These are phyloP conservation scores for Macrotis lagotis DNA, from an alignment of 2,113 vertebrate genomes.

Conservation along the genomic window DNA sequence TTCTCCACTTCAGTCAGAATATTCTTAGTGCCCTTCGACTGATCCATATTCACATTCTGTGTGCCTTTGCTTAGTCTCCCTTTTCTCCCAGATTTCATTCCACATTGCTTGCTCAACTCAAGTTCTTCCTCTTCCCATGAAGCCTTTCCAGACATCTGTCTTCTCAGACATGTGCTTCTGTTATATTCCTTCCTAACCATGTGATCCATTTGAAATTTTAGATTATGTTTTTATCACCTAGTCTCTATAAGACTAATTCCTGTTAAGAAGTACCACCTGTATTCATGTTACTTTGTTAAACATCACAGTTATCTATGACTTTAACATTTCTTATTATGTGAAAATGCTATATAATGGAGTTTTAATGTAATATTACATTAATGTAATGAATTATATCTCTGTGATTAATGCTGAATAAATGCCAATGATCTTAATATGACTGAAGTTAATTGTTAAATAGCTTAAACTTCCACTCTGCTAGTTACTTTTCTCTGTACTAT, in stretches of 20 bases:
- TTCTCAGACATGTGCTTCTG: not conserved
- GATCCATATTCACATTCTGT: not conserved
- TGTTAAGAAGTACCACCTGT: not conserved
- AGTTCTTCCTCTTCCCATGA: not conserved
- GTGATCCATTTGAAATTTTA: not conserved
- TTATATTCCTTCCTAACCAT: not conserved
- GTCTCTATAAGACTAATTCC: not conserved
- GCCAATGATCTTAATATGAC: slow-evolving; percentile 21
- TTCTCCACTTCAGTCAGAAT: not conserved
- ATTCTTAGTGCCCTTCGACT: not conserved
- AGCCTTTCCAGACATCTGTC: not conserved
- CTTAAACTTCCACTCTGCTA: slow-evolving; percentile 42
- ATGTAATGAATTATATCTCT: not conserved
- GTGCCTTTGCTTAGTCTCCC: not conserved
- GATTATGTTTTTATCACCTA: not conserved
- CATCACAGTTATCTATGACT: not conserved
- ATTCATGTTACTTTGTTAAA: not conserved
- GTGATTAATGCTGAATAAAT: slow-evolving; percentile 47
- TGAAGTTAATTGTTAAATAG: slow-evolving; percentile 27
- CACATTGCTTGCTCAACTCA: not conserved
- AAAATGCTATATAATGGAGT: not conserved
- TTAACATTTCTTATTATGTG: not conserved
- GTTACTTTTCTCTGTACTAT: slow-evolving; percentile 34
- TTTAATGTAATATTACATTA: not conserved
- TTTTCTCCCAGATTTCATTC: not conserved